Conservation (phyloP, 2,888 invertebrate genomes). For the Lasioglossum oenotherae region DNA sequence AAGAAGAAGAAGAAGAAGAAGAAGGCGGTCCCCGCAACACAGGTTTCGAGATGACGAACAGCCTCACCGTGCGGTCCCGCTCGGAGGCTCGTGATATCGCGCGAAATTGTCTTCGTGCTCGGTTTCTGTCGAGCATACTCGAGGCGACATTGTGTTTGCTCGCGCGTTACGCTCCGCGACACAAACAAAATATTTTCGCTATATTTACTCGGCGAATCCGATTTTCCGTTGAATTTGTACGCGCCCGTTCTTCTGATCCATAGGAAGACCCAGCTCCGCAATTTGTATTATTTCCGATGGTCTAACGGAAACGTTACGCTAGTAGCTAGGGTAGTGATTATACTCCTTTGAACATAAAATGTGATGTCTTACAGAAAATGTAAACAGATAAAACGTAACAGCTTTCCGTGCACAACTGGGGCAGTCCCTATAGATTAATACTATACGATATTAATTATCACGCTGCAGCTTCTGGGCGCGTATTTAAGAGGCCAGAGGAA, state of each 20-base stretch:
- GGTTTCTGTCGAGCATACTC: constrained; percentile 36
- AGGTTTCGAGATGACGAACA: constrained; percentile 59
- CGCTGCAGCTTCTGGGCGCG: background rate
- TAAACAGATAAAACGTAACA: background rate
- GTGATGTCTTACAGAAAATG: background rate
- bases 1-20: constrained; percentile 39
- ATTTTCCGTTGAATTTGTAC: background rate
- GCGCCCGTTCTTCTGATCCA: background rate
- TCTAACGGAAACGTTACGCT: background rate
- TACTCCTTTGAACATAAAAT: background rate
- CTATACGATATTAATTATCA: background rate
- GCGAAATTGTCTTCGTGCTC: constrained; percentile 58
- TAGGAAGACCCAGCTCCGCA: background rate
- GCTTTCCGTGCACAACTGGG: background rate
- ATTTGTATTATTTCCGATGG: background rate
- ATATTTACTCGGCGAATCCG: constrained; percentile 30
- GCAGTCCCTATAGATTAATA: background rate
- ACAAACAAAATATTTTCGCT: constrained; percentile 35
- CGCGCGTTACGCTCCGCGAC: constrained; percentile 11
- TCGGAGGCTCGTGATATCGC: constrained; percentile 50
- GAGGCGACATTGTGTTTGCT: background rate
- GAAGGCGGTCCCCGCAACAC: constrained; percentile 29
- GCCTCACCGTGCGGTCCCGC: constrained; percentile 44
- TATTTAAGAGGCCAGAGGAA: background rate
- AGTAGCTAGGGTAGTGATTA: background rate